Conservation (phyloP, 2,888 invertebrate species). For the Rhogogaster chlorosoma region DNA sequence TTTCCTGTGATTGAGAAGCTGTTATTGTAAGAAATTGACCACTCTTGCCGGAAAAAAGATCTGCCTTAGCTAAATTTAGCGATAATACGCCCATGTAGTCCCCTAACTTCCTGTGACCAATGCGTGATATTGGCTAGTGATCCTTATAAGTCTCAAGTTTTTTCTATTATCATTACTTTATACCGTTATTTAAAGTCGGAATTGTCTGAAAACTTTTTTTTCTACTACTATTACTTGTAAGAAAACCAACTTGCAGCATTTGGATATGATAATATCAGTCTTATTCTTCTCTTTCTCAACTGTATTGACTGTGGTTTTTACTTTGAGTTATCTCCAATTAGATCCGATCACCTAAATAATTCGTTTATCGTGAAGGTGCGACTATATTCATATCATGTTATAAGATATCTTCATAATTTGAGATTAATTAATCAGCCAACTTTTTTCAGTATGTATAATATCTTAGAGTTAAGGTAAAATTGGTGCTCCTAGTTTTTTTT, state of each 20-base stretch:
- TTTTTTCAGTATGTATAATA: background rate
- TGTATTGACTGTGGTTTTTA: background rate
- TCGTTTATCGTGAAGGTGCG: background rate
- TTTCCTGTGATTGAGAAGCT: background rate
- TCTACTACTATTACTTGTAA: background rate
- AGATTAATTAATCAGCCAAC: background rate
- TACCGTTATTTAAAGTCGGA: background rate
- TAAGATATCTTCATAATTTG: background rate
- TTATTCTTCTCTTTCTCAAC: background rate
- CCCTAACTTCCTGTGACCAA: conserved; percentile 17
- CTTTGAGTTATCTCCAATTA: background rate
- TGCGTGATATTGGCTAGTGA: conserved; percentile 19
- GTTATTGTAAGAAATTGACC: background rate
- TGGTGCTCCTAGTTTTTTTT: background rate
- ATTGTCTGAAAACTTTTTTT: background rate
- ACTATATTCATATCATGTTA: background rate
- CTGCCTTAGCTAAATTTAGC: background rate
- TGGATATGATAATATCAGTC: background rate
- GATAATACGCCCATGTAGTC: background rate
- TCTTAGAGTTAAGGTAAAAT: background rate
- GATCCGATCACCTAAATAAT: background rate
- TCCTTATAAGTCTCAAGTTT: background rate
- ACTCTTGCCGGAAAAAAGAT: conserved; percentile 25
- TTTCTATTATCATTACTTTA: background rate
- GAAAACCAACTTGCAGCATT: background rate